A percentile compares a stretch with the other conserved stretches of the same genome.
Evolutionary conservation across 2,888 invertebrate species (phyloP).

Genomic region (Timema podura): DNA sequence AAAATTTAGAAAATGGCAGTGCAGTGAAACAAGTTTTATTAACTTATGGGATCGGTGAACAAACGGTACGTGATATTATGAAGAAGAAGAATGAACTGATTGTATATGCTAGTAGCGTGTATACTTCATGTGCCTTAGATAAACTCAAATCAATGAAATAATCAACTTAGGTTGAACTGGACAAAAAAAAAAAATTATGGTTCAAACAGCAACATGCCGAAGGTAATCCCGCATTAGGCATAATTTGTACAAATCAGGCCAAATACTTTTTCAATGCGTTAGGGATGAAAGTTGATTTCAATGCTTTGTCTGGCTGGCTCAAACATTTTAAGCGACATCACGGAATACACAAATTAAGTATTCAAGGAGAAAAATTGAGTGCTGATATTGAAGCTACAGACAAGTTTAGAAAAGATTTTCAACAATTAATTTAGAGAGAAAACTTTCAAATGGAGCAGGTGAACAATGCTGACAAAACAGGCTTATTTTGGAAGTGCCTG

Average conservation of each 20-base stretch:
- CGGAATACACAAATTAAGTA: background rate
- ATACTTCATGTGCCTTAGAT: background rate
- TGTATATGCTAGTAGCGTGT: too few relatives aligned
- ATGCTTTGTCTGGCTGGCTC: background rate
- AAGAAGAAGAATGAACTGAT: too few relatives aligned
- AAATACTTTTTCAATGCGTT: background rate
- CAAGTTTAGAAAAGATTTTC: background rate
- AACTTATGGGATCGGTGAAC: too few relatives aligned
- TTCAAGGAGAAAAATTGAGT: background rate
- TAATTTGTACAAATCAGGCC: background rate
- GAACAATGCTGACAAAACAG: background rate
- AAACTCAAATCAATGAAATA: background rate
- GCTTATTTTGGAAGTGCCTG: background rate
- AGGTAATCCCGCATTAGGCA: background rate
- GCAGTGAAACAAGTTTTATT: too few relatives aligned
- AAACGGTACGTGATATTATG: too few relatives aligned
- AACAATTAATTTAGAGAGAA: background rate
- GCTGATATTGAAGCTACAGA: background rate
- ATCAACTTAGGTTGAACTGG: background rate
- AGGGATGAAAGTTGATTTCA: background rate
- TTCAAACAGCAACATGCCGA: background rate
- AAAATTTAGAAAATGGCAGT: too few relatives aligned
- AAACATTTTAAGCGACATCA: background rate
- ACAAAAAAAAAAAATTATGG: background rate
- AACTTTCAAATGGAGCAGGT: background rate